phyloP scores from a whole-genome alignment of 2,888 invertebrate species.

The Papilio elwesi region DNA sequence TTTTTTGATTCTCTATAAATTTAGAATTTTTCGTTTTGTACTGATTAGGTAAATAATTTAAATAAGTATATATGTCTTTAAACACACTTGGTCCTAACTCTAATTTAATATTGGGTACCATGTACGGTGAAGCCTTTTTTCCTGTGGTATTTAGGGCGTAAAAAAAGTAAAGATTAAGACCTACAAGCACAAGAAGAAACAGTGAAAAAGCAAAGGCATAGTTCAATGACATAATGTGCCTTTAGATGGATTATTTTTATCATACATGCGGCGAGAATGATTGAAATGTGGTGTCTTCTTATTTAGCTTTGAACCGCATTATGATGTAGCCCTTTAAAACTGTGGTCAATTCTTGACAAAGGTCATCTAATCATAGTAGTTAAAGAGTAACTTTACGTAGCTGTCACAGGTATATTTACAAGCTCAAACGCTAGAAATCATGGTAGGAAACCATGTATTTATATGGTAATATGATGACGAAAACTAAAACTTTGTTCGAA shows the following conservation, averaged over 20 bases:
- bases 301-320: background rate
- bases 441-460: background rate
- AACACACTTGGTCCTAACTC: slow-evolving; percentile 61
- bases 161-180: slow-evolving; percentile 75
- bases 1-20: slow-evolving; percentile 60
- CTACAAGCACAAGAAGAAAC: slow-evolving; percentile 71
- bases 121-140: slow-evolving; percentile 56
- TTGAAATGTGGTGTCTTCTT: background rate
- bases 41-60: slow-evolving; percentile 70
- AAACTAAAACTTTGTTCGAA: too few relatives aligned
- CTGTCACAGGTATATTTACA: background rate
- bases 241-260: slow-evolving; percentile 19
- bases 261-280: background rate
- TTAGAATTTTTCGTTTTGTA: slow-evolving; percentile 69
- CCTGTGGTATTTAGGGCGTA: slow-evolving; percentile 66
- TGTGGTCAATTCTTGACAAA: background rate
- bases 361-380: background rate
- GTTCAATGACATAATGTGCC: slow-evolving; percentile 69
- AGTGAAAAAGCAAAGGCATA: slow-evolving; percentile 77
- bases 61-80: slow-evolving; percentile 70
- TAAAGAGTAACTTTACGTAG: background rate
- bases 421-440: background rate
- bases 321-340: background rate
- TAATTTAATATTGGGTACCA: slow-evolving; percentile 60
- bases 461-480: too few relatives aligned